Evolutionary conservation across 2,797 vertebrate genomes (phyloP).

Genomic region (Molossus alvarezi): DNA sequence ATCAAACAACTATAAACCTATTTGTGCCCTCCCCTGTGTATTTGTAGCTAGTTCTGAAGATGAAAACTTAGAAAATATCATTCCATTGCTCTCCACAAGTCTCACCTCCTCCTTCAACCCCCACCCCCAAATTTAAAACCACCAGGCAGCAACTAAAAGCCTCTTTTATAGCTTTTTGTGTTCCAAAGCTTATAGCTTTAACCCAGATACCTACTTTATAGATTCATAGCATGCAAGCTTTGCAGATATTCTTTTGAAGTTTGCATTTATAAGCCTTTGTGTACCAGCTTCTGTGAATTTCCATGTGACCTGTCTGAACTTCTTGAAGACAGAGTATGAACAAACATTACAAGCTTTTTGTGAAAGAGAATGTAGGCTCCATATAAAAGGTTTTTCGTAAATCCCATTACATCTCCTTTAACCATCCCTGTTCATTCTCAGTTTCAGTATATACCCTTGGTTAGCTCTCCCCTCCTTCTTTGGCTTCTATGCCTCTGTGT

Average conservation of each 20-base stretch:
- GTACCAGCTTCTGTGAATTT: slow-evolving; percentile 82
- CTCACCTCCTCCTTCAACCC: background rate
- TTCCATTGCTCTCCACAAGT: background rate
- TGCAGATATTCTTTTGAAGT: slow-evolving; percentile 83
- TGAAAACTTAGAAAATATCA: slow-evolving; percentile 55
- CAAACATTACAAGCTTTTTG: slow-evolving; percentile 83
- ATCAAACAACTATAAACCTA: background rate
- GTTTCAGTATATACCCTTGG: background rate
- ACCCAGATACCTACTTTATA: slow-evolving; percentile 81
- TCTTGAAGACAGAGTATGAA: slow-evolving; percentile 78
- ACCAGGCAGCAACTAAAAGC: slow-evolving; percentile 70
- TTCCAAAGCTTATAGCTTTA: slow-evolving; percentile 81
- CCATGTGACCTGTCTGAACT: slow-evolving; percentile 80
- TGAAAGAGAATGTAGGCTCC: slow-evolving; percentile 72
- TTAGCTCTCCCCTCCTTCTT: background rate
- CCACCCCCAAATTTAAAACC: slow-evolving; percentile 60
- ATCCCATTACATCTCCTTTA: slow-evolving; percentile 69
- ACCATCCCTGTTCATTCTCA: slow-evolving; percentile 36
- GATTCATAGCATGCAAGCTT: slow-evolving; percentile 81
- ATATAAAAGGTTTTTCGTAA: slow-evolving; percentile 75
- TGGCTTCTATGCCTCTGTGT: background rate
- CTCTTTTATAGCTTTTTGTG: slow-evolving; percentile 78
- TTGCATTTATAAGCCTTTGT: slow-evolving; percentile 82
- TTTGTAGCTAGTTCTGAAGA: slow-evolving; percentile 16
- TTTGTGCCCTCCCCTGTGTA: background rate